Evolutionary conservation across 1,140 invertebrate species (phyloP), one percentile per base, ranked within the genome.

Genomic region (Amphibalanus amphitrite): DNA sequence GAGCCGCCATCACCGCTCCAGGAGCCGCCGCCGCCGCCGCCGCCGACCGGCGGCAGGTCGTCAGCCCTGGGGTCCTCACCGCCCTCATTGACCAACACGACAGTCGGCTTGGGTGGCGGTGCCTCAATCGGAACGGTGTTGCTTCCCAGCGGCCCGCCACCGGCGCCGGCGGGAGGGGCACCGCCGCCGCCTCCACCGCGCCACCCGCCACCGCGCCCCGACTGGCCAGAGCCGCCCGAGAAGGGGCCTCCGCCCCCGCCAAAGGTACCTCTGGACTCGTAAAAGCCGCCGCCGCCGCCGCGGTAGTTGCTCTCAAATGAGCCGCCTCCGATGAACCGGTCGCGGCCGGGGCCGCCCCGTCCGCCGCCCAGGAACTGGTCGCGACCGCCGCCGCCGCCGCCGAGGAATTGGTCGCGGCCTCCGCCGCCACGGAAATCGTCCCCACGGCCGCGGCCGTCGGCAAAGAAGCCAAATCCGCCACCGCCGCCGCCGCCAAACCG

Each of bases 401-500:
- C 69, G 69, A n/a, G n/a, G n/a, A n/a, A n/a, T n/a, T n/a, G n/a
- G n/a, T n/a, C n/a, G n/a, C n/a, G n/a, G n/a, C n/a, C n/a, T n/a
- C 33, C 33, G 69, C 33, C 33, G 33, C 69, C 47, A 28, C 26
- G 13, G 69, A n/a, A 38, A 28, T 13, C 33, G 25, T n/a, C 69
- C 13, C 69, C 47, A 20, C 47, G 10, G 47, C 47, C 47, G 4
- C 47, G 70, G 73, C 78, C 72, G 28, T 76, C 79, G 71, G 73
- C 77, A 29, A 79, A 80, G 71, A 67, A 75, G 73, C 25, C n/a
- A n/a, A n/a, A n/a, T n/a, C n/a, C n/a, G n/a, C n/a, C 74, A 69
- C 71, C 76, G 71, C 76, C 75, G 70, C 74, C 76, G 72, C 79
- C 79, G 29, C 79, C 79, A 68, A 81, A 77, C 40, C 78, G 77